phyloP scores from a whole-genome alignment of 2,888 invertebrate genomes.

The Cataglyphis rosenhaueri region DNA sequence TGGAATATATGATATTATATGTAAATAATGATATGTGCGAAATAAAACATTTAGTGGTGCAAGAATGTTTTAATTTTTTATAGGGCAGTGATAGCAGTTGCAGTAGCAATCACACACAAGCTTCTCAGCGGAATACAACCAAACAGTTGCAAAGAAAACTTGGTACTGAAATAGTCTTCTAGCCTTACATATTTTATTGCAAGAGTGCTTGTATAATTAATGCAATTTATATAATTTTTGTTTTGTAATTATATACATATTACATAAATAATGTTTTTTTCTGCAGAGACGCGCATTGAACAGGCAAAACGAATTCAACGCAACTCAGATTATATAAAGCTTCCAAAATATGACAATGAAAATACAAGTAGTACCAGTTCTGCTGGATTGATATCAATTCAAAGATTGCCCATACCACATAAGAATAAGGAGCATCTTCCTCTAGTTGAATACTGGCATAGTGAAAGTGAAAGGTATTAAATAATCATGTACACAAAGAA shows the following conservation, averaged over 20 bases:
- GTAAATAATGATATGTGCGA: slow-evolving; percentile 3
- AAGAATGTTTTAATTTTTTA: slow-evolving; percentile 55
- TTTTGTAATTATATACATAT: slow-evolving; percentile 10
- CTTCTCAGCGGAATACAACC: slow-evolving; percentile 80
- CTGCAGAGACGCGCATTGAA: slow-evolving; percentile 84
- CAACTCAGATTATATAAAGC: slow-evolving; percentile 83
- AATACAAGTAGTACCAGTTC: slow-evolving; percentile 68
- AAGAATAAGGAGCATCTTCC: slow-evolving; percentile 86
- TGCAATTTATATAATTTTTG: slow-evolving; percentile 4
- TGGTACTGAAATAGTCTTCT: slow-evolving; percentile 73
- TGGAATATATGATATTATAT: slow-evolving; percentile 5
- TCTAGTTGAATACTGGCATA: slow-evolving; percentile 86
- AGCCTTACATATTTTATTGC: neutral
- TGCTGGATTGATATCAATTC: slow-evolving; percentile 82
- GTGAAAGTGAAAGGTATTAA: slow-evolving; percentile 83
- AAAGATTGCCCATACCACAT: slow-evolving; percentile 84
- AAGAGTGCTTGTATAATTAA: neutral
- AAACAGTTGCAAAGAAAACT: slow-evolving; percentile 85
- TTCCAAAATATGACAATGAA: slow-evolving; percentile 81
- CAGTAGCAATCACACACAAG: slow-evolving; percentile 80
- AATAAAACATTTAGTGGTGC: neutral
- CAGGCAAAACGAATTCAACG: slow-evolving; percentile 85
- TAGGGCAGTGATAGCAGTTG: slow-evolving; percentile 85
- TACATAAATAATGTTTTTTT: slow-evolving; percentile 26
- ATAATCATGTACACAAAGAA: slow-evolving; percentile 2